Evolutionary conservation across 2,797 vertebrate species (phyloP).

Genomic region (Artibeus jamaicensis): DNA sequence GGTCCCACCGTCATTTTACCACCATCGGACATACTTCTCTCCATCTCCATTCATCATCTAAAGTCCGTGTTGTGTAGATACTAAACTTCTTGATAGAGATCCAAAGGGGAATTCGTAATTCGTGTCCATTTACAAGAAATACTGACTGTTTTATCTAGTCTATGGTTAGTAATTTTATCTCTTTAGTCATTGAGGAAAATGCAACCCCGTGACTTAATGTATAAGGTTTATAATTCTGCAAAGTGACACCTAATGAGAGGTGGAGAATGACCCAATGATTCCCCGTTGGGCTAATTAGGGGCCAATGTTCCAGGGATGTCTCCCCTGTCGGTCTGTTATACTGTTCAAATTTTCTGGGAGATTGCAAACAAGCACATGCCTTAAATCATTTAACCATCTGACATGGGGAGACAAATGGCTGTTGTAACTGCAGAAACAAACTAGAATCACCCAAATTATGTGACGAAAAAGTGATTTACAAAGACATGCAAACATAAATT

Average conservation of each 20-base stretch:
- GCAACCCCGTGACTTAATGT: not conserved
- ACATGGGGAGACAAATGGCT: not conserved
- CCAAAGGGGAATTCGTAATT: not conserved
- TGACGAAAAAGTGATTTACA: not conserved
- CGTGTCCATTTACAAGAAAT: not conserved
- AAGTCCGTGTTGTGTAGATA: rapidly evolving
- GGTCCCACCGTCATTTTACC: not conserved
- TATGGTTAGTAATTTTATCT: not conserved
- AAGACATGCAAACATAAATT: too few species aligned
- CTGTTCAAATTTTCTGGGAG: not conserved
- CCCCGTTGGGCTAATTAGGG: not conserved
- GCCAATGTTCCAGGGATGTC: too few species aligned
- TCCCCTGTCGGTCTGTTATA: not conserved
- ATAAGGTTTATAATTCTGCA: not conserved
- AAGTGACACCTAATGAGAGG: not conserved
- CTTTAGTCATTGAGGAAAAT: not conserved
- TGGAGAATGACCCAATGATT: rapidly evolving
- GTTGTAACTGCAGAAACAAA: not conserved
- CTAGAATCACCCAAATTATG: not conserved
- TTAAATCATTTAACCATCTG: not conserved
- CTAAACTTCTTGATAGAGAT: rapidly evolving
- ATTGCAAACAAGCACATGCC: not conserved
- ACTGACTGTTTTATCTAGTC: not conserved
- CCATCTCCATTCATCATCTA: not conserved
- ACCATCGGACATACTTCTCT: not conserved